These are phyloP conservation scores for Channa argus DNA, from an alignment of 2,113 vertebrate species.

Conservation along the genomic window DNA sequence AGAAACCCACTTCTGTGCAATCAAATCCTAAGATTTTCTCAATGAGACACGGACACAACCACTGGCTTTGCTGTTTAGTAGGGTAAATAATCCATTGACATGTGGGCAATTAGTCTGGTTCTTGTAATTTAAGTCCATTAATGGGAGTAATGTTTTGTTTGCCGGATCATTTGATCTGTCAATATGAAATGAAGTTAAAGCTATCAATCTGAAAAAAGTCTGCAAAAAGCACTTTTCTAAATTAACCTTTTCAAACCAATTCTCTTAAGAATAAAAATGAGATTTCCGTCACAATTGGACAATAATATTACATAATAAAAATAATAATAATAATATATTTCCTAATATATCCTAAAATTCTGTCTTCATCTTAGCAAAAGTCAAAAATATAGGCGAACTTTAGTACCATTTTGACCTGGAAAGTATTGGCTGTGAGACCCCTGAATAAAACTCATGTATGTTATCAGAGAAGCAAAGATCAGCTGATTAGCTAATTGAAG, in stretches of 20 bases:
- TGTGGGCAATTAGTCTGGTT: neutral
- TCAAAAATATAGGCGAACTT: no score
- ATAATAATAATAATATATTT: no score
- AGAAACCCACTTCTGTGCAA: neutral
- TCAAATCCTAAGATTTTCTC: neutral
- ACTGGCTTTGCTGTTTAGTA: neutral
- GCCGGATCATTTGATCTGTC: neutral
- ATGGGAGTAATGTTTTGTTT: neutral
- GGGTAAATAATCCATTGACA: neutral
- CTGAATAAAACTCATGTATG: no score
- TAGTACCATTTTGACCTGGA: no score
- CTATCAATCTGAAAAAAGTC: neutral
- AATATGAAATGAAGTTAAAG: neutral
- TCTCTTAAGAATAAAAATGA: neutral
- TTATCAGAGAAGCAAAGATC: no score
- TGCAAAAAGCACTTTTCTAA: neutral
- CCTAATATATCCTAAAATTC: no score
- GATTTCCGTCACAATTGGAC: no score
- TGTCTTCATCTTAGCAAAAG: no score
- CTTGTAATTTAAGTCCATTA: neutral
- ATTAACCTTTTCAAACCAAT: neutral
- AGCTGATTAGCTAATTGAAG: no score
- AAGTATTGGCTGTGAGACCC: no score
- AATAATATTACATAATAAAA: no score
- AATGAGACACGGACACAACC: neutral